Conservation (phyloP, 2,797 vertebrate genomes). For the Sebastes minor region DNA sequence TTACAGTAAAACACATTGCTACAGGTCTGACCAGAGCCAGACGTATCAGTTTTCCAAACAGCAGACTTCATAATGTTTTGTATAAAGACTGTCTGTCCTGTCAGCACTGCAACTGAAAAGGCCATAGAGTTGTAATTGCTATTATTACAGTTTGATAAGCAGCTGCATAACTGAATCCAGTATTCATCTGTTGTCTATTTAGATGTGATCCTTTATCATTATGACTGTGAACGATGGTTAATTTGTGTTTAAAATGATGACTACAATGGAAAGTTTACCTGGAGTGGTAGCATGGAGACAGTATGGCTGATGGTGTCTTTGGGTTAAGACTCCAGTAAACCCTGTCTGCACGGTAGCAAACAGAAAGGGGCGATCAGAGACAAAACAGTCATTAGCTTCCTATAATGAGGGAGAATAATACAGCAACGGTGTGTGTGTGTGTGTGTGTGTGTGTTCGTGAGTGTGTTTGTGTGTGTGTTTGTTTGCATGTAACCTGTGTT, state of each 20-base stretch:
- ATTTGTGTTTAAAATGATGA: slow-evolving; percentile 59
- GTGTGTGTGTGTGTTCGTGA: background rate
- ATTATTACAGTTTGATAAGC: slow-evolving; percentile 26
- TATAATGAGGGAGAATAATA: slow-evolving; percentile 55
- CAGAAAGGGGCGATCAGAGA: slow-evolving; percentile 59
- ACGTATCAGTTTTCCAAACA: background rate
- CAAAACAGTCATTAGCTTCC: slow-evolving; percentile 76
- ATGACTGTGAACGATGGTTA: slow-evolving; percentile 35
- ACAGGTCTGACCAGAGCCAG: slow-evolving; percentile 5
- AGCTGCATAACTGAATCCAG: slow-evolving; percentile 12
- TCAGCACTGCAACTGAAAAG: background rate
- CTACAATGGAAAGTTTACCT: slow-evolving; percentile 52
- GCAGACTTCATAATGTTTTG: background rate
- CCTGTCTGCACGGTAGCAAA: slow-evolving; percentile 64
- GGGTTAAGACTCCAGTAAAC: slow-evolving; percentile 72
- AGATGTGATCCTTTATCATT: slow-evolving; percentile 36
- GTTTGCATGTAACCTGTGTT: slow-evolving; percentile 5
- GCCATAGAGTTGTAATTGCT: background rate
- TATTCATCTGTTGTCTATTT: slow-evolving; percentile 27
- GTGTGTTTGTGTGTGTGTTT: slow-evolving; percentile 20
- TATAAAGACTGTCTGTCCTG: background rate
- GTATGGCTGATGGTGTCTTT: slow-evolving; percentile 63
- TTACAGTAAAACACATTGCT: background rate
- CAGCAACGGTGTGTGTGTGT: slow-evolving; percentile 4
- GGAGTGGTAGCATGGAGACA: slow-evolving; percentile 58